phyloP scores from a whole-genome alignment of 2,888 invertebrate species.

The Brachylomia viminalis region DNA sequence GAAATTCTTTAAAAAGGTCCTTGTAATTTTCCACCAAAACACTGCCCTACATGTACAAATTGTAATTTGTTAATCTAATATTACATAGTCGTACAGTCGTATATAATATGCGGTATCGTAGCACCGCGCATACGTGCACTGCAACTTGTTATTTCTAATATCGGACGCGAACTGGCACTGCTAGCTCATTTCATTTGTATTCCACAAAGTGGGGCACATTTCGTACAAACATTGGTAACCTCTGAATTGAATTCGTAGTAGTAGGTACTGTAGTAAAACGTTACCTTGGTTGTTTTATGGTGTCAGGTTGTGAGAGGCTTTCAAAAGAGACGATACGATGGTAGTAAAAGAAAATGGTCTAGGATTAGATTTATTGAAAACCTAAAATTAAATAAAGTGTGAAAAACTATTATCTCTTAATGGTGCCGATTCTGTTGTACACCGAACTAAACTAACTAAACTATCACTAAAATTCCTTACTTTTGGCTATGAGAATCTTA shows the following conservation, averaged over 20 bases:
- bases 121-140: constrained; percentile 46
- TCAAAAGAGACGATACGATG: constrained; percentile 11
- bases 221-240: constrained; percentile 68
- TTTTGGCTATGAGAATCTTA: no score
- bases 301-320: constrained; percentile 14
- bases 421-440: no score
- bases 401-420: neutral
- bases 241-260: constrained; percentile 68
- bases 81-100: constrained; percentile 22
- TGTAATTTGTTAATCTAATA: constrained; percentile 49
- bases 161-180: constrained; percentile 56
- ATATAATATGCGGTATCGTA: constrained; percentile 48
- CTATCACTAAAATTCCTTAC: no score
- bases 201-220: constrained; percentile 68
- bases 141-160: constrained; percentile 68
- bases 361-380: neutral
- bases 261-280: constrained; percentile 50
- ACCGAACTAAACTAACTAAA: no score
- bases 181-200: constrained; percentile 70
- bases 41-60: neutral
- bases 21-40: constrained; percentile 22
- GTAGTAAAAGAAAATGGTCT: constrained; percentile 13
- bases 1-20: neutral
- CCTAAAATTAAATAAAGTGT: neutral
- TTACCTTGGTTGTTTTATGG: constrained; percentile 56